These are phyloP conservation scores for Chamaea fasciata DNA, from an alignment of 2,113 vertebrate genomes.

Conservation along the genomic window DNA sequence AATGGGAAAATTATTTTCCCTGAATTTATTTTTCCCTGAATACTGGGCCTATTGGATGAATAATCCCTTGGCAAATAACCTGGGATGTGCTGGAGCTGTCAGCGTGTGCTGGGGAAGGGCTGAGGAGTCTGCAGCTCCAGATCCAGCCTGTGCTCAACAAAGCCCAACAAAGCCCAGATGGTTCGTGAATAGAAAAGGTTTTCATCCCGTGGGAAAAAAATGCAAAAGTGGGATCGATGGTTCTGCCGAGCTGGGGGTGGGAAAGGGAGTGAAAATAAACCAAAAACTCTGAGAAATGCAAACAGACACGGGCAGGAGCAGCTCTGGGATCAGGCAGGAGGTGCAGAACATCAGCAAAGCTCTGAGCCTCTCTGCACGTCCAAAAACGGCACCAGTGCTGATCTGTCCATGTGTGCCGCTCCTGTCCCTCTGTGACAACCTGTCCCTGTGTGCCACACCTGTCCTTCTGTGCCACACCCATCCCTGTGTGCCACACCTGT, in stretches of 20 bases:
- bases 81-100: conserved; percentile 12
- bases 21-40: background rate
- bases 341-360: background rate
- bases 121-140: conserved; percentile 24
- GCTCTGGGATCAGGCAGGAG: background rate
- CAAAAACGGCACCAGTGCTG: rapidly evolving
- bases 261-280: background rate
- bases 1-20: background rate
- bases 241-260: background rate
- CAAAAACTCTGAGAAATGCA: background rate
- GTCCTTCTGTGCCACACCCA: background rate
- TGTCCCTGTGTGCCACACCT: background rate
- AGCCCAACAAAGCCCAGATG: conserved; percentile 40
- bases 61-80: conserved; percentile 40
- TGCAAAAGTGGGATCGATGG: background rate
- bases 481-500: background rate
- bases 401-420: background rate
- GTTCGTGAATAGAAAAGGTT: background rate
- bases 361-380: background rate
- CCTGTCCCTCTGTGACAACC: no score
- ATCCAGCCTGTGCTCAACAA: conserved; percentile 35
- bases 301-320: background rate
- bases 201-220: background rate
- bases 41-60: conserved; percentile 10
- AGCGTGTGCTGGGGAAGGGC: background rate